A percentile compares a stretch with the other conserved stretches of the same genome.
These are phyloP conservation scores for Prunella fulvescens DNA, from an alignment of 2,113 vertebrate genomes.

Conservation along the genomic window DNA sequence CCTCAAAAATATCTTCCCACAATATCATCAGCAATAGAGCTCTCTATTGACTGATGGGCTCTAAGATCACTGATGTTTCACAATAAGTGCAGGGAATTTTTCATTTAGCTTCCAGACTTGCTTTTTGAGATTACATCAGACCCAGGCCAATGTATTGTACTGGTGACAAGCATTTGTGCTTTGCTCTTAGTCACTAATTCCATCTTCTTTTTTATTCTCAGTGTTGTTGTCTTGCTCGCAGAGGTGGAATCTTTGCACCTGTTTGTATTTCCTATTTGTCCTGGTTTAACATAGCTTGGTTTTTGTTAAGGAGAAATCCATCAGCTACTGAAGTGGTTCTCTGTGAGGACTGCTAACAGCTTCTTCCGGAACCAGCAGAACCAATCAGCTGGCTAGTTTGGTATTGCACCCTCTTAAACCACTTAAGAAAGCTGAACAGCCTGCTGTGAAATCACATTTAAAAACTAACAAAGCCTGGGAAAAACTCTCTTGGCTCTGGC, in stretches of 20 bases:
- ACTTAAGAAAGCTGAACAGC: background rate
- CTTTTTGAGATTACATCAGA: slow-evolving; percentile 4
- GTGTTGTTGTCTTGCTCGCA: background rate
- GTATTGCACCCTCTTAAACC: background rate
- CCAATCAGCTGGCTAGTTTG: background rate
- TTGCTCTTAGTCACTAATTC: background rate
- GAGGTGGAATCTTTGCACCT: background rate
- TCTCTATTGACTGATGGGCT: background rate
- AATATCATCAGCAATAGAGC: background rate
- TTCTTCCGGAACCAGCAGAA: background rate
- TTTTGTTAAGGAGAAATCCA: background rate
- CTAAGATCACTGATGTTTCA: background rate
- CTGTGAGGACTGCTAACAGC: background rate
- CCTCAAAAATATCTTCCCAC: background rate
- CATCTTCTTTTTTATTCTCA: background rate
- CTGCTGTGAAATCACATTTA: background rate
- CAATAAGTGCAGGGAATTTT: background rate
- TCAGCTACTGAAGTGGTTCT: background rate
- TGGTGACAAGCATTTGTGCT: background rate
- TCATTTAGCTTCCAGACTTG: background rate
- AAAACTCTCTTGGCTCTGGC: background rate
- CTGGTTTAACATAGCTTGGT: background rate
- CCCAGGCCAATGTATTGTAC: background rate
- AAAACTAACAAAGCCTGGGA: background rate
- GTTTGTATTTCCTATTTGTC: background rate